Evolutionary conservation across 2,888 invertebrate genomes (phyloP).

Genomic region (Tuta absoluta): DNA sequence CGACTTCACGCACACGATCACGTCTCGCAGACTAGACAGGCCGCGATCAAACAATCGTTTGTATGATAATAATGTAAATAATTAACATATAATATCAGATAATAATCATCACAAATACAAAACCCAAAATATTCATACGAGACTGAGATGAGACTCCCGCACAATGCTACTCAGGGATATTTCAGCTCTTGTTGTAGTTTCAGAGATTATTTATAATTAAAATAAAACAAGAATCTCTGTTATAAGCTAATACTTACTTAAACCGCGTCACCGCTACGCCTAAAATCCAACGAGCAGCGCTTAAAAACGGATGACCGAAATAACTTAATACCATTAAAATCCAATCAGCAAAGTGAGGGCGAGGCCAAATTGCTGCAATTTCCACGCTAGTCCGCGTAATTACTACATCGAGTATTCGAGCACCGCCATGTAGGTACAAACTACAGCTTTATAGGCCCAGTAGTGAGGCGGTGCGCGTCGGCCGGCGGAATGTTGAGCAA

Average conservation of each 20-base stretch:
- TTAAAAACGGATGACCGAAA: conserved; percentile 18
- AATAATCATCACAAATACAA: not conserved
- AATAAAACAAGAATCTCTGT: too few relatives aligned
- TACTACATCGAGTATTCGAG: conserved; percentile 7
- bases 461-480: too few relatives aligned
- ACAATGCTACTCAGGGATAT: too few relatives aligned
- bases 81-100: too few relatives aligned
- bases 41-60: conserved; percentile 1
- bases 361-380: conserved; percentile 24
- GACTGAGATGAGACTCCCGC: too few relatives aligned
- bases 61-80: not conserved
- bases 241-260: too few relatives aligned
- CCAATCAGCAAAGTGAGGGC: conserved; percentile 24
- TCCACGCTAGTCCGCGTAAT: conserved; percentile 21
- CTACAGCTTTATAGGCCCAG: too few relatives aligned
- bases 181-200: too few relatives aligned
- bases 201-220: too few relatives aligned
- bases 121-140: too few relatives aligned
- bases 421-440: too few relatives aligned
- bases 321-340: conserved; percentile 26
- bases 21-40: not conserved
- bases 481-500: not conserved
- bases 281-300: not conserved
- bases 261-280: not conserved
- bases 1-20: too few relatives aligned